Percentiles rank a stretch among this genome's conserved stretches.
phyloP scores from a whole-genome alignment of 2,888 invertebrate species.

The Drosophila leonis region DNA sequence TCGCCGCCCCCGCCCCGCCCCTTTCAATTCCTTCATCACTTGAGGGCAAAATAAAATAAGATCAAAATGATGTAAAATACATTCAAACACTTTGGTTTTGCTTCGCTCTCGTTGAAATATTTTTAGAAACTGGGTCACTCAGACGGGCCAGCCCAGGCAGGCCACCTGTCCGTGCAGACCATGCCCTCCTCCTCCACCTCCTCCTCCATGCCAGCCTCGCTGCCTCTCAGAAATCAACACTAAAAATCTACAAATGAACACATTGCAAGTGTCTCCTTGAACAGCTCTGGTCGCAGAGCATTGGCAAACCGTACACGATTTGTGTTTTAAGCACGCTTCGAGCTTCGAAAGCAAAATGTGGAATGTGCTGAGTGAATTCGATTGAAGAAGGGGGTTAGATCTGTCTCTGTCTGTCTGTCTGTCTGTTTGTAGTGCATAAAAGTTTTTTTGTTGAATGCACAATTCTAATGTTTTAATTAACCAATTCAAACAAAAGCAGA shows the following conservation, averaged over 20 bases:
- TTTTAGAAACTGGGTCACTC: constrained; percentile 75
- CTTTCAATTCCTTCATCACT: constrained; percentile 22
- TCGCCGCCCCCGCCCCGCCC: not conserved
- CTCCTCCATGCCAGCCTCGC: not conserved
- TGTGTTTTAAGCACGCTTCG: constrained; percentile 59
- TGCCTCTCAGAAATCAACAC: constrained; percentile 44
- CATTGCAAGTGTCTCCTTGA: constrained; percentile 66
- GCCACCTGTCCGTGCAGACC: constrained; percentile 52
- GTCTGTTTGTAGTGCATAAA: constrained; percentile 32
- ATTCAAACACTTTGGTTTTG: constrained; percentile 70
- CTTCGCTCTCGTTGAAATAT: constrained; percentile 55
- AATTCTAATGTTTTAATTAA: constrained; percentile 58
- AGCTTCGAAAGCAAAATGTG: constrained; percentile 21
- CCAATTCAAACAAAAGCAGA: constrained; percentile 22
- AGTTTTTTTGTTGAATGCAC: constrained; percentile 21
- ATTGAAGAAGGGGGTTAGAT: not conserved
- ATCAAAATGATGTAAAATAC: constrained; percentile 77
- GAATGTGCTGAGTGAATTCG: constrained; percentile 4
- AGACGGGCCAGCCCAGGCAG: constrained; percentile 34
- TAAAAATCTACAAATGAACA: constrained; percentile 67
- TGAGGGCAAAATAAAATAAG: constrained; percentile 66
- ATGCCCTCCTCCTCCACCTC: not conserved
- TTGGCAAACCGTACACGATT: constrained; percentile 58
- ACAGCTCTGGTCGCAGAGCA: constrained; percentile 39
- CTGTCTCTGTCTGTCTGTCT: not conserved